A percentile compares a stretch with the other conserved stretches of the same genome.
These are phyloP conservation scores for Apamea sordens DNA, from an alignment of 2,888 invertebrate genomes.

Conservation along the genomic window DNA sequence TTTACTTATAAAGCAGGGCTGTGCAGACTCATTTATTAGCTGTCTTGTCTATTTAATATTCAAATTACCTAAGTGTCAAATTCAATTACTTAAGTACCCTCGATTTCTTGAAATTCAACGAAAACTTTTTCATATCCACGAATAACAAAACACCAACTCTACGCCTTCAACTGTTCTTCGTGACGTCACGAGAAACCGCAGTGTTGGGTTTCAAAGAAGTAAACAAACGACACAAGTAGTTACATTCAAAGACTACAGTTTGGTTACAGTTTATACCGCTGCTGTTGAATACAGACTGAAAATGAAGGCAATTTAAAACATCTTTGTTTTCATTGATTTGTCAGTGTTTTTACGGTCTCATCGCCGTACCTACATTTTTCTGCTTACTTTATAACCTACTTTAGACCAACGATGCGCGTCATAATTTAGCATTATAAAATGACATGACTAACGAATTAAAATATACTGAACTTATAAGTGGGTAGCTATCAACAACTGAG, in stretches of 20 bases:
- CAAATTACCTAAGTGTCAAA: neutral
- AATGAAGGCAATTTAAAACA: neutral
- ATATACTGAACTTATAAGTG: no score
- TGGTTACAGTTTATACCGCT: neutral
- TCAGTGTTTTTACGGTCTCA: no score
- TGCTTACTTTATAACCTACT: no score
- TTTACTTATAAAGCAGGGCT: neutral
- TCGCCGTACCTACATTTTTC: no score
- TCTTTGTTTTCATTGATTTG: neutral
- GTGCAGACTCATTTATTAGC: neutral
- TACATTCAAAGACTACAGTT: slow-evolving; percentile 31
- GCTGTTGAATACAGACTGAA: neutral
- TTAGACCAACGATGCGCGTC: no score
- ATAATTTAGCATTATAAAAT: no score
- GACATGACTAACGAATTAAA: no score
- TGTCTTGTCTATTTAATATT: neutral
- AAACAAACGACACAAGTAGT: slow-evolving; percentile 28
- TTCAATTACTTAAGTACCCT: neutral
- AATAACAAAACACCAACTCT: slow-evolving; percentile 16
- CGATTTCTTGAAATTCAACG: neutral
- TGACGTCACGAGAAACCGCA: slow-evolving; percentile 23
- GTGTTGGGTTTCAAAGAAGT: slow-evolving; percentile 51
- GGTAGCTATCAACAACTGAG: no score
- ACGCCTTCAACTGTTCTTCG: neutral
- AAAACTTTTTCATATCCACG: neutral